Evolutionary conservation across 2,797 vertebrate genomes (phyloP), one percentile per base, ranked within the genome.

Genomic region (Morus bassanus): DNA sequence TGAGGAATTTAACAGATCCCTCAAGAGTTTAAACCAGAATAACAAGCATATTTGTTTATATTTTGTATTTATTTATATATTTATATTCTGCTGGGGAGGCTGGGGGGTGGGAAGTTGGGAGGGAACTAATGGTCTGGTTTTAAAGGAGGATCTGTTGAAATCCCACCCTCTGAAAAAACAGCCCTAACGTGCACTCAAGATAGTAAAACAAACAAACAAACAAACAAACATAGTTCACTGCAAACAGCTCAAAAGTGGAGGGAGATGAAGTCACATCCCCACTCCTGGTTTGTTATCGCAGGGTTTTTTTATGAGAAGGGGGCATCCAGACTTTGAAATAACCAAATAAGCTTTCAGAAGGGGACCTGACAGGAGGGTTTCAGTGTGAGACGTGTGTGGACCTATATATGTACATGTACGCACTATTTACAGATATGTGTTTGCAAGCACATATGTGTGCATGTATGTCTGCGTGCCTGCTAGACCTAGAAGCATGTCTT

Each of bases 221-320:
- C 19, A 56, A 56, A 56, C 53, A 88, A 33, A 53, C 5, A 11
- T 1, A 56, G 9, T 22, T 63, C 54, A 28, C 12, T 46, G 23
- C 30, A 72, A 64, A 51, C 15, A 78, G 21, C 51, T 78, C 16
- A 7, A 13, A 86, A 35, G 9, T 2, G 7, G 54, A 63, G 18
- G 24, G 48, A 83, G 13, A n/a, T 33, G 51, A 74, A 45, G 33
- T 57, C 16, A 39, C 39, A 21, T 25, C 16, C 13, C 37, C 37
- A 5, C 15, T 16, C n/a, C 39, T 25, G 14, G 27, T 63, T 82
- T n/a, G 19, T 72, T 48, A 31, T 30, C 1, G 1, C 23, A 24
- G 12, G 2, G 4, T 2, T 64, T 64, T n/a, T 41, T 28, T 5
- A 11, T 28, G 33, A 30, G 23, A 61, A 59, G 0, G 3, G 10